Base-by-base conservation (phyloP, 2,797 vertebrate genomes). In the Pseudochaenichthys georgianus region DNA sequence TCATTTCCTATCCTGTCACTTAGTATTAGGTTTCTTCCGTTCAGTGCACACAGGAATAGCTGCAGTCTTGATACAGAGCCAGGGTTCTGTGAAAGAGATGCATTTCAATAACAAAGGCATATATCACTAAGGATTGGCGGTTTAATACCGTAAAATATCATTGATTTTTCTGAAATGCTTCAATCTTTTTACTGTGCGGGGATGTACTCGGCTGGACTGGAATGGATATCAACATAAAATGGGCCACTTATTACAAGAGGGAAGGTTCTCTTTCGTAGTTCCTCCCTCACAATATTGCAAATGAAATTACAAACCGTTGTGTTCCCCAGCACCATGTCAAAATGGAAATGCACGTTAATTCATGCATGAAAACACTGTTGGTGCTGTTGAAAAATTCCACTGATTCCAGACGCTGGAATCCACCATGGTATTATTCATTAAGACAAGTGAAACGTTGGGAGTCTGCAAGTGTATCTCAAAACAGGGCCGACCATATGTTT, bases 391-490 rank as follows among this genome's bases (percentile, higher is more conserved):
- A 86, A 90, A 82, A 85, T 84, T 73, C 83, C 78, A 83, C 84
- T 86, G 84, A 89, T 92, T 92, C 90, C 92, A 92, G 93, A 93
- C 84, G 85, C 87, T 52, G 77, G 88, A 93, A 93, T 91, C 81
- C 94, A 94, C 92, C 90, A 75, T 92, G 91, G 93, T 93, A 93
- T 95, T 95, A 95, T 95, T 94, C 94, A 94, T 94, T 94, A 94
- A 94, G 94, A 95, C 94, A 94, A 95, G 89, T 92, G 92, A 95
- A 94, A 94, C 88, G 88, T 88, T 83, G 87, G 84, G 89, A 94
- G 92, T 94, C 92, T 93, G 90, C 81, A 75, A 93, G 92, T 91
- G 91, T 92, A 93, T 94, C 93, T 94, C 90, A 84, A 90, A 94
- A 93, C 90, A 92, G 91, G 91, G 88, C 91, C 92, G 85, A 90